Evolutionary conservation across 2,797 vertebrate genomes (phyloP).

Genomic region (Oryzias sinensis): DNA sequence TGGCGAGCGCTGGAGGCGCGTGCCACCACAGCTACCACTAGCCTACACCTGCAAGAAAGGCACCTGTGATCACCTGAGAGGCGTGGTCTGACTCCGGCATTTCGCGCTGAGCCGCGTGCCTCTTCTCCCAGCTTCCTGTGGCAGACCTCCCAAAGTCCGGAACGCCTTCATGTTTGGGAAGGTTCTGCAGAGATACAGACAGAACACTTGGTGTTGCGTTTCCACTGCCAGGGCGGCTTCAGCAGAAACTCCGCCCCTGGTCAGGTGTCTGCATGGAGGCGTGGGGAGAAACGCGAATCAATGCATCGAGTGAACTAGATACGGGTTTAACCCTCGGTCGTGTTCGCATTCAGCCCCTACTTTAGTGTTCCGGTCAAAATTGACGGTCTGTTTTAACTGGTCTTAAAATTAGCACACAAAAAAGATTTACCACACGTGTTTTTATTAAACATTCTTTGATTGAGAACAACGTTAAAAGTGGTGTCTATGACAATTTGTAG

Average conservation of each 20-base stretch:
- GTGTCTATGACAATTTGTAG: no score
- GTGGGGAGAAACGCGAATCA: no score
- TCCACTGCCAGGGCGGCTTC: slow-evolving; percentile 82
- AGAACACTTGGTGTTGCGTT: slow-evolving; percentile 81
- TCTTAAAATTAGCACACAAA: no score
- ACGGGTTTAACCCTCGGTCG: no score
- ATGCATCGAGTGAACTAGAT: no score
- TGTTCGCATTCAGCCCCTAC: no score
- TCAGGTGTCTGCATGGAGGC: slow-evolving; percentile 84
- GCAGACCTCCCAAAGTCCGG: slow-evolving; percentile 80
- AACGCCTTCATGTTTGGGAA: slow-evolving; percentile 83
- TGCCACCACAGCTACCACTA: slow-evolving; percentile 96
- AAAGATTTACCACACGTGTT: no score
- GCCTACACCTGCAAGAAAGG: slow-evolving; percentile 97
- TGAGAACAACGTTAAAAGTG: no score
- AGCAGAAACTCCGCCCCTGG: slow-evolving; percentile 80
- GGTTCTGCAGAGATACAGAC: slow-evolving; percentile 80
- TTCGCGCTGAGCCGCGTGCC: neutral
- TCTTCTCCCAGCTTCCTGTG: slow-evolving; percentile 82
- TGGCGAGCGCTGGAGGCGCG: slow-evolving; percentile 92
- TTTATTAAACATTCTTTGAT: no score
- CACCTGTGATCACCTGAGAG: slow-evolving; percentile 77
- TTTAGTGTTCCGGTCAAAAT: no score
- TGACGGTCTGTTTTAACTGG: no score
- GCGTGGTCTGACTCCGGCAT: neutral